Percentiles rank a stretch among this genome's conserved stretches.
Conservation (phyloP, 2,113 vertebrate species). For the Tetraodon nigroviridis region DNA sequence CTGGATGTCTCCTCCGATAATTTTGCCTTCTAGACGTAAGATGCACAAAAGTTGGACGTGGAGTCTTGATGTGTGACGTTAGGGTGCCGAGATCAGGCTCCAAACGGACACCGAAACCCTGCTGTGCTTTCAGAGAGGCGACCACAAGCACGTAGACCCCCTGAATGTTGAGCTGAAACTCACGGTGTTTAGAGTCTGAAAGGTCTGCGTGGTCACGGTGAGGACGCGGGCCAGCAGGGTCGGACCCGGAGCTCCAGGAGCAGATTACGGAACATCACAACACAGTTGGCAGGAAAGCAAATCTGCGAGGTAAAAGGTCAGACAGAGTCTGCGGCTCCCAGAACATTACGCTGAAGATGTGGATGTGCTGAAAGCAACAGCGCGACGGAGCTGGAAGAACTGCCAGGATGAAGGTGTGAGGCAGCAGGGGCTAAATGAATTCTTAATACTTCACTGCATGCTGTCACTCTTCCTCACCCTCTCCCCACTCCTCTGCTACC, state of each 20-base stretch:
- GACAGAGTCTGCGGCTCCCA: conserved; percentile 3
- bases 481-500: conserved; percentile 17
- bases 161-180: too few species aligned
- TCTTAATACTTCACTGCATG: conserved; percentile 52
- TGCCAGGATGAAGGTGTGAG: conserved; percentile 31
- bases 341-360: conserved; percentile 21
- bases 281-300: conserved; percentile 3
- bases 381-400: conserved; percentile 32
- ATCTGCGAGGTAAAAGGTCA: conserved; percentile 16
- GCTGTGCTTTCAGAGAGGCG: too few species aligned
- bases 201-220: too few species aligned
- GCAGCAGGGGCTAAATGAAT: conserved; percentile 54
- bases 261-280: conserved; percentile 3
- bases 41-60: too few species aligned
- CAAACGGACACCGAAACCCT: too few species aligned
- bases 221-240: neutral
- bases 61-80: too few species aligned
- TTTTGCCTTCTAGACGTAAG: too few species aligned
- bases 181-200: too few species aligned
- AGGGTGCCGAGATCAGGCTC: too few species aligned
- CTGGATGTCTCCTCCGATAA: too few species aligned
- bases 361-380: conserved; percentile 31
- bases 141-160: too few species aligned
- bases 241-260: neutral
- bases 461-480: conserved; percentile 25